Base-by-base conservation (phyloP, 2,888 invertebrate species). In the Agonopterix alstromeriana region DNA sequence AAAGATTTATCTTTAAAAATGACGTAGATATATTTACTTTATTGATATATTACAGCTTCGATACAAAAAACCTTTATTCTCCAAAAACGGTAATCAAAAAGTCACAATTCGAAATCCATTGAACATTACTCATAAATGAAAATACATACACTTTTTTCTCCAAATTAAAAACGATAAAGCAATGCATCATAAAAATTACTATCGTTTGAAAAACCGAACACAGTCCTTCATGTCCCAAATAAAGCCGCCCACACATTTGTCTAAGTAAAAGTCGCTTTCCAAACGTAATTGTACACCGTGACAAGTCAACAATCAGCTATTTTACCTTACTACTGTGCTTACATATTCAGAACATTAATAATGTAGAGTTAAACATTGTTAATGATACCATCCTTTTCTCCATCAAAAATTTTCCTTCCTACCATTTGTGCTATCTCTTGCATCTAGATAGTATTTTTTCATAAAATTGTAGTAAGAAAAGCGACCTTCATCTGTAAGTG, bases 181-280 rank as follows among this genome's bases (percentile, higher is more conserved):
- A 59, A 74, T 80, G 67, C 63, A 77, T 81, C 74, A 79, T 67
- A 67, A 68, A 71, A 75, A 74, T 65, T 64, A 67, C 71, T 63
- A 65, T 70, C 60, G 61, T 60, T 53, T 51, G 51, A 70, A 78
- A 70, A 69, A 71, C 53, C 56, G 63, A 63, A 55, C 65, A 63
- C 71, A 64, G 66, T 72, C 74, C 73, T 75, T 70, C 53, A 57
- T 63, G 67, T 65, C 60, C 66, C 65, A 65, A 73, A 82, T 77
- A 80, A 67, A 65, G 67, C 61, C 81, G 62, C 86, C 86, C 74
- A 85, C 86, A 73, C 81, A 67, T 53, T 52, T 48, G 48, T 42
- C 52, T 46, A 56, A 70, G 76, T 77, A 78, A 81, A 74, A 82
- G 79, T 75, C 56, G 73, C 82, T 83, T 83, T 83, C 82, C 75